These are phyloP conservation scores for Rhynchophorus ferrugineus DNA, from an alignment of 1,140 invertebrate genomes.

Conservation along the genomic window DNA sequence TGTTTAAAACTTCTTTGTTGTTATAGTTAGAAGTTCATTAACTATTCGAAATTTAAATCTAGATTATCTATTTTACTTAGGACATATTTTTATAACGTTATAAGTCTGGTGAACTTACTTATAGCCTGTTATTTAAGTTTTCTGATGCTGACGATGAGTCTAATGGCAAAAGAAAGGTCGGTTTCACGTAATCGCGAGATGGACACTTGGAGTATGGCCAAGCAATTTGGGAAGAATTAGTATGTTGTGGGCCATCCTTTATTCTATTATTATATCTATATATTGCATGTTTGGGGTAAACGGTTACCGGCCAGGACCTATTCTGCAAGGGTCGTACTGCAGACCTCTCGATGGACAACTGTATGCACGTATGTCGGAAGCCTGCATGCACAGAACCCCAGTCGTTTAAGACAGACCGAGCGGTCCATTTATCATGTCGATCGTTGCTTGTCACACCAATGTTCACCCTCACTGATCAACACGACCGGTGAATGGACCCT, in stretches of 20 bases:
- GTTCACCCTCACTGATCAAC: neutral
- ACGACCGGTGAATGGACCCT: too few relatives aligned
- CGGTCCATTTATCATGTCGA: neutral
- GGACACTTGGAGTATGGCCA: neutral
- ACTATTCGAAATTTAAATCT: too few relatives aligned
- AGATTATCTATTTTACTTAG: too few relatives aligned
- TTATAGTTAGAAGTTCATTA: too few relatives aligned
- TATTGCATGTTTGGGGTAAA: constrained; percentile 41
- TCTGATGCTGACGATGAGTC: too few relatives aligned
- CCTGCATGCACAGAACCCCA: constrained; percentile 28
- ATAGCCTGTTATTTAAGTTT: too few relatives aligned
- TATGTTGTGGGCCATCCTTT: constrained; percentile 34
- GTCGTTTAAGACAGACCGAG: constrained; percentile 9
- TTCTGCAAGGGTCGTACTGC: constrained; percentile 35
- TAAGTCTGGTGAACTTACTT: too few relatives aligned
- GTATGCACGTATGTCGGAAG: constrained; percentile 36
- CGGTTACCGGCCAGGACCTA: constrained; percentile 41
- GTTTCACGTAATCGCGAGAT: too few relatives aligned
- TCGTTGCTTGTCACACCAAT: neutral
- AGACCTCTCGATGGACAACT: constrained; percentile 29
- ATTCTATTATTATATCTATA: constrained; percentile 31
- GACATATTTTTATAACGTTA: too few relatives aligned
- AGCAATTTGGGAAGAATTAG: constrained; percentile 11
- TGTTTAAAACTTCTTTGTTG: too few relatives aligned
- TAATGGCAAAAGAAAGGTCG: too few relatives aligned